Evolutionary conservation across 2,113 vertebrate genomes (phyloP).

Genomic region (Percina caprodes): DNA sequence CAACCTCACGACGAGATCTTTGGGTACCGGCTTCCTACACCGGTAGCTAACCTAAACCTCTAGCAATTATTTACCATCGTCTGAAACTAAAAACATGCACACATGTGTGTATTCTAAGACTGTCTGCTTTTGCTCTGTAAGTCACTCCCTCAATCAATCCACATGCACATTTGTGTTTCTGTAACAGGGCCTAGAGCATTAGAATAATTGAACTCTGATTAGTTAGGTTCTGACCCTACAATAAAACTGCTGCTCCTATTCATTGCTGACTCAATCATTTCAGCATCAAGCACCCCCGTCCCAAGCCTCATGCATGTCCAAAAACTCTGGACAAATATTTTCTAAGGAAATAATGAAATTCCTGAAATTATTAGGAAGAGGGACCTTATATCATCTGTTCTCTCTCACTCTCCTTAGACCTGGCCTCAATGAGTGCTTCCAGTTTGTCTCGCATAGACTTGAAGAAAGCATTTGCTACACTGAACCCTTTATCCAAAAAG

Average conservation of each 20-base stretch:
- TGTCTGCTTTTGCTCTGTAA: conserved; percentile 1
- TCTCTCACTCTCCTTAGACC: conserved; percentile 47
- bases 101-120: not conserved
- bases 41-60: conserved; percentile 16
- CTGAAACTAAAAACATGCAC: conserved; percentile 22
- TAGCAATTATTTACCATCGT: not conserved
- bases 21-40: not conserved
- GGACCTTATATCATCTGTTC: conserved; percentile 78
- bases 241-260: conserved; percentile 49
- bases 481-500: conserved; percentile 56
- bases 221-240: conserved; percentile 61
- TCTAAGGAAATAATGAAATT: conserved; percentile 85
- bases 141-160: conserved; percentile 1
- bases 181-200: conserved; percentile 39
- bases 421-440: conserved; percentile 49
- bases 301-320: conserved; percentile 55
- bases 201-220: conserved; percentile 62
- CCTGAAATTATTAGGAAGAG: conserved; percentile 83
- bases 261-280: conserved; percentile 64
- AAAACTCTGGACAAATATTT: conserved; percentile 82
- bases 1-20: not conserved
- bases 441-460: conserved; percentile 39
- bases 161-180: conserved; percentile 41
- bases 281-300: conserved; percentile 41
- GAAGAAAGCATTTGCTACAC: conserved; percentile 43